Evolutionary conservation across 2,797 vertebrate species (phyloP).

Genomic region (Psittacula echo): DNA sequence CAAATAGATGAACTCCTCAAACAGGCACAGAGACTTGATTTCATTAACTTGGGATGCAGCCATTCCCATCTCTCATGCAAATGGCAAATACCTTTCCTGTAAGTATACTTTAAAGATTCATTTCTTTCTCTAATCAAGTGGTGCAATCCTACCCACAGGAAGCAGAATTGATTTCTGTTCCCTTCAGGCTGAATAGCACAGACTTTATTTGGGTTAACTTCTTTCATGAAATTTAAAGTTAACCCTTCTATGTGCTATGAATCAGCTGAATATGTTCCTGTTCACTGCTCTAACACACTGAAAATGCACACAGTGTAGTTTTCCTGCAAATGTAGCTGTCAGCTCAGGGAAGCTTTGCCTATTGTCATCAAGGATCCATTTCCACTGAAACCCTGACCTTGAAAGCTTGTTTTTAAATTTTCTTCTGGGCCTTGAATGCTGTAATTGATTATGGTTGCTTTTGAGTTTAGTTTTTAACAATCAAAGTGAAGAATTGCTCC

Average conservation of each 20-base stretch:
- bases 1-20: constrained; percentile 58
- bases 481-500: constrained; percentile 39
- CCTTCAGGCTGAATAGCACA: constrained; percentile 2
- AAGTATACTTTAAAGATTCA: constrained; percentile 58
- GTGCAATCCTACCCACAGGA: constrained; percentile 50
- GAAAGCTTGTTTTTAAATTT: constrained; percentile 2
- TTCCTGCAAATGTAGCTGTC: not conserved
- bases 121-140: constrained; percentile 66
- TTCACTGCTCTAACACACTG: not conserved
- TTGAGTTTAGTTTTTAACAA: constrained; percentile 26
- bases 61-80: constrained; percentile 42
- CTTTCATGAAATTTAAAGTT: not conserved
- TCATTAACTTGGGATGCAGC: constrained; percentile 69
- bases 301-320: not conserved
- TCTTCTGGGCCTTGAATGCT: not conserved
- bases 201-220: constrained; percentile 9
- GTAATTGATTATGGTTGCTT: constrained; percentile 26
- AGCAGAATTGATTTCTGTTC: constrained; percentile 68
- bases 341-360: not conserved
- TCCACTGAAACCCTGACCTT: constrained; percentile 26
- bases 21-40: constrained; percentile 52
- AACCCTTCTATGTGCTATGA: constrained; percentile 6
- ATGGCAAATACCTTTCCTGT: constrained; percentile 59
- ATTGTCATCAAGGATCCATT: constrained; percentile 3
- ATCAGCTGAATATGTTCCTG: not conserved